phyloP scores from a whole-genome alignment of 2,888 invertebrate species.

The Polyommatus icarus region DNA sequence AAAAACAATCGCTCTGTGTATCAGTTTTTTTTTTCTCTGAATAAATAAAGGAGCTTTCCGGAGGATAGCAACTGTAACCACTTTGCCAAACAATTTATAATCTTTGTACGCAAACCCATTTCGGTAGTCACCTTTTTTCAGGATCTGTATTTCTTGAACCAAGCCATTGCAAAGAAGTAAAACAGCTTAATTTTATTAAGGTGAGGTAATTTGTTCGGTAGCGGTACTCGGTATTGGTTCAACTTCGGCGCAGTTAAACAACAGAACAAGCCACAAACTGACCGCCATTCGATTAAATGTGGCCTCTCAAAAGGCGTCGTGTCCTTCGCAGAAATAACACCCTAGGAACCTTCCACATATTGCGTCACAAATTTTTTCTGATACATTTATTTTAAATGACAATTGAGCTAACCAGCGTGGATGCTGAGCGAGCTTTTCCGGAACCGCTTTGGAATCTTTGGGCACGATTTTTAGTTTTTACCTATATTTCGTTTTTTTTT shows the following conservation, averaged over 20 bases:
- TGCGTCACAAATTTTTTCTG: too few relatives aligned
- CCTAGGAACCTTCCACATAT: neutral
- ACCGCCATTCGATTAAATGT: slow-evolving; percentile 11
- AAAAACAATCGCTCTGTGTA: neutral
- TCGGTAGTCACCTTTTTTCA: neutral
- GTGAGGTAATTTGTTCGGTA: neutral
- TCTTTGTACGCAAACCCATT: neutral
- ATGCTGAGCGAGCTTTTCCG: too few relatives aligned
- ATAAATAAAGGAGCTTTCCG: neutral
- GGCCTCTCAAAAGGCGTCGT: neutral
- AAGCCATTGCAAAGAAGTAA: neutral
- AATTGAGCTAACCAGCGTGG: too few relatives aligned
- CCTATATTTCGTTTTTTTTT: too few relatives aligned
- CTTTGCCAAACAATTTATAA: neutral
- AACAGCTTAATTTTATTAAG: neutral
- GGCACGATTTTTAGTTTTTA: too few relatives aligned
- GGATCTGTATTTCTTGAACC: neutral
- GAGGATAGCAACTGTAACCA: neutral
- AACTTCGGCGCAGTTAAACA: neutral
- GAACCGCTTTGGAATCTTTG: too few relatives aligned
- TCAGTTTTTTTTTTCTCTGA: neutral
- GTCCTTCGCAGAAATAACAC: neutral
- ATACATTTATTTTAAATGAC: too few relatives aligned
- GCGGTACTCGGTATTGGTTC: neutral
- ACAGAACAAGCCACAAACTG: neutral